Base-by-base conservation (phyloP, 1,140 invertebrate genomes). In the Eriosoma lanigerum region DNA sequence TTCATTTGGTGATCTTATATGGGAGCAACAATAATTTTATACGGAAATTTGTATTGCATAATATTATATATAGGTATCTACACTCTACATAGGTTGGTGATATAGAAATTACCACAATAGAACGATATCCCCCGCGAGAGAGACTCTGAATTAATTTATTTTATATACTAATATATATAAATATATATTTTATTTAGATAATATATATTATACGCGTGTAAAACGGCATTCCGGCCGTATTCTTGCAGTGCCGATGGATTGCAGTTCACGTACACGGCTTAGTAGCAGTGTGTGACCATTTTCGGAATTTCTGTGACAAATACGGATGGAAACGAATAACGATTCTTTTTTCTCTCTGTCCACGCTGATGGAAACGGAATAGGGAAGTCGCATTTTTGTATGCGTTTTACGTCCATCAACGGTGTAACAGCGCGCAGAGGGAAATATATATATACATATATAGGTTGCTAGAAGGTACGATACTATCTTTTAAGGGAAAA, bases 311-410 rank as follows among this genome's bases (percentile, higher is more conserved):
- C 12, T 46, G 56, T 78, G 54, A 78, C 75, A 78, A 60, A 78
- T 60, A 78, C 75, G 75, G 75, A 78, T 62, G 44, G 75, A 78
- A 24, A 60, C 75, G 54, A 78, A 19, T 38, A 38, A 38, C 19
- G 62, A 38, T 44, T 75, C 3, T 78, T 78, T 76, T 60, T 78
- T 38, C 38, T 24, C 38, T 70, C 15, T n/a, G 13, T 13, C 3
- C 9, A 9, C 17, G n/a, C 29, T 12, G 52, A 76, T 26, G 72
- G 72, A 76, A 76, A 76, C 72, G 72, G 72, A 54, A 38, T 58
- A 52, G 75, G 73, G 75, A 62, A 78, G 56, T 78, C 17, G 24
- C 56, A 60, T 78, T 78, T 78, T 60, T 44, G 75, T 78, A 78
- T 48, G 56, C 75, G 56, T 38, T 48, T 17, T 52, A 58, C 38